Evolutionary conservation across 2,888 invertebrate genomes (phyloP).

Genomic region (Quadroppia sp.): DNA sequence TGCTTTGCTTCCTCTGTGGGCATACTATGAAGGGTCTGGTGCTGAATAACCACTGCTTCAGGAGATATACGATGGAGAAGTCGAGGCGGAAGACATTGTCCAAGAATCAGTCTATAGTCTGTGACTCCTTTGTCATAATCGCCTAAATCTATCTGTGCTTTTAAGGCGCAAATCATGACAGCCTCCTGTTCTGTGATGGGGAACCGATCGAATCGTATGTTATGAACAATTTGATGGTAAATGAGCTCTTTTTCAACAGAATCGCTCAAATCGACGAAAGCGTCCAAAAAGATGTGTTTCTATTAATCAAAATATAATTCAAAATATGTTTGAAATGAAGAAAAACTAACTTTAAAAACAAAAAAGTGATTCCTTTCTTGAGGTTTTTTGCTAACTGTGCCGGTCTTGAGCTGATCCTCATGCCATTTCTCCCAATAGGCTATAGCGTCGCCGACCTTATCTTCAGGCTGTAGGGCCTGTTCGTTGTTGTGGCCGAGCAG

Average conservation of each 20-base stretch:
- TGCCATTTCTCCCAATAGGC: constrained; percentile 80
- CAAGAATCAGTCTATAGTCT: constrained; percentile 64
- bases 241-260: constrained; percentile 88
- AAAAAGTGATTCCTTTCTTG: constrained; percentile 49
- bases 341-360: constrained; percentile 60
- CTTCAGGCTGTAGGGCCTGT: constrained; percentile 71
- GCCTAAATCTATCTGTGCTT: constrained; percentile 85
- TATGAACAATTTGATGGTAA: constrained; percentile 87
- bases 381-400: background rate
- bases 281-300: constrained; percentile 76
- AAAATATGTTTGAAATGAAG: constrained; percentile 37
- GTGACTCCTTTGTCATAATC: constrained; percentile 59
- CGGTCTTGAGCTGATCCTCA: constrained; percentile 44
- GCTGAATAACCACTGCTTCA: constrained; percentile 82
- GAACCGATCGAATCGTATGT: constrained; percentile 81
- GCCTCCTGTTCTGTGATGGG: constrained; percentile 92
- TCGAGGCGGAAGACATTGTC: constrained; percentile 76
- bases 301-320: constrained; percentile 47
- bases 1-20: constrained; percentile 81
- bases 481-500: constrained; percentile 70
- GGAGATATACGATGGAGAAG: constrained; percentile 71
- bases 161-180: constrained; percentile 86
- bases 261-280: constrained; percentile 71
- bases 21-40: constrained; percentile 82
- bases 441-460: constrained; percentile 89